These are phyloP conservation scores for Pelodytes ibericus DNA, from an alignment of 2,797 vertebrate species.

Conservation along the genomic window DNA sequence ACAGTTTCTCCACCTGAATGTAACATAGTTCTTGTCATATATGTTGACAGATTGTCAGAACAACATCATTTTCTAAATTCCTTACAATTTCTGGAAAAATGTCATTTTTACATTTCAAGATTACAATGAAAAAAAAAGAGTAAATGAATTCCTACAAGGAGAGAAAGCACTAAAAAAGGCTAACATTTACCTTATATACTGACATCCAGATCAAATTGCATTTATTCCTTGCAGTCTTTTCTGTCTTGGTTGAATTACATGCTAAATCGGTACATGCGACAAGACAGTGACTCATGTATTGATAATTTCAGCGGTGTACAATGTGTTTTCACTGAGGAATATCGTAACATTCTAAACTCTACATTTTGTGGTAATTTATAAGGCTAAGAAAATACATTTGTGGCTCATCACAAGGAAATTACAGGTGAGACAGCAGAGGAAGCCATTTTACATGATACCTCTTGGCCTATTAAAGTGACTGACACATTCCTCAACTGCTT, in stretches of 20 bases:
- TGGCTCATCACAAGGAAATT: background rate
- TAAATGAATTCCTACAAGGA: background rate
- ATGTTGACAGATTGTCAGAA: background rate
- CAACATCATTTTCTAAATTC: background rate
- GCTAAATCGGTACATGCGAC: slow-evolving; percentile 23
- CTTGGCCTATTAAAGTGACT: slow-evolving; percentile 28
- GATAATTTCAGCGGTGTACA: background rate
- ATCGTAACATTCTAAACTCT: background rate
- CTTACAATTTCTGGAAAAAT: background rate
- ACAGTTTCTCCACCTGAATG: background rate
- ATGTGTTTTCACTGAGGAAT: background rate
- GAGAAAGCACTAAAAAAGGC: background rate
- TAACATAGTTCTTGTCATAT: background rate
- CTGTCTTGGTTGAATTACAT: slow-evolving; percentile 21
- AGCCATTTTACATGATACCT: slow-evolving; percentile 30
- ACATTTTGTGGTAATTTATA: slow-evolving; percentile 1
- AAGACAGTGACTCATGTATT: slow-evolving; percentile 22
- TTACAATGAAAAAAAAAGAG: background rate
- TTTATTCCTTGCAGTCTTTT: slow-evolving; percentile 15
- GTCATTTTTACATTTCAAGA: background rate
- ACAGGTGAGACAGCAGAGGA: slow-evolving; percentile 22
- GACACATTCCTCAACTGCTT: slow-evolving; percentile 30
- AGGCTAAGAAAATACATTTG: background rate
- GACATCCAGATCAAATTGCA: slow-evolving; percentile 1
- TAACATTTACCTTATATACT: slow-evolving; percentile 6